Evolutionary conservation across 2,113 vertebrate species (phyloP), one percentile per base, ranked within the genome.

Genomic region (Hippocampus guttulatus): DNA sequence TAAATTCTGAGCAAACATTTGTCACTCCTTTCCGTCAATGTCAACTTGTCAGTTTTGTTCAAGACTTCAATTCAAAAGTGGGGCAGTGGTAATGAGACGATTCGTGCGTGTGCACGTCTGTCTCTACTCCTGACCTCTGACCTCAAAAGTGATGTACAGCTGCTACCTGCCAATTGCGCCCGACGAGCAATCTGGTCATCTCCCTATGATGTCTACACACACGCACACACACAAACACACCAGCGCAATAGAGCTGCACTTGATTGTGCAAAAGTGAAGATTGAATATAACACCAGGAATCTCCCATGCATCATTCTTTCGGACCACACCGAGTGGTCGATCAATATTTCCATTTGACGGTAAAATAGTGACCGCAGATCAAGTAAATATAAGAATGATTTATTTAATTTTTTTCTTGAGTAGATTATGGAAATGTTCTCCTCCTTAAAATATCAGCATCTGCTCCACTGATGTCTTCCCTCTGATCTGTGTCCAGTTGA

Each of bases 81-180:
- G 43, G 45, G 43, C 52, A 45, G 62, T 25, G 27, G 68, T 79
- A 80, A 79, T 64, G 43, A 71, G 75, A 43, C 40, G 57, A 11
- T 12, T 41, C 80, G 27, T 52, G 61, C 5, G 43, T 3, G 43
- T 1, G 43, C 11, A 14, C 1, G 55, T 69, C 43, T 63, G 10
- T 51, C 38, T 67, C 43, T 62, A 62, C 38, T 70, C 38, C 2
- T 16, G 57, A 76, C 73, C 75, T 70, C 52, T 82, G 76, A 84
- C 74, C 77, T 73, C 45, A 45, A 54, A 71, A 61, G 69, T 70
- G 64, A 80, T 76, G 54, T 72, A 58, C 84, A 85, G 85, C 84
- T 88, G 87, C 81, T 74, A 83, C 84, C 83, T 83, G 84, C 67
- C 81, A 90, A 81, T 71, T 81, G 70, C 30, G 64, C 49, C 75